Evolutionary conservation across 1,140 invertebrate genomes (phyloP).

Genomic region (Camponotus vicinus): DNA sequence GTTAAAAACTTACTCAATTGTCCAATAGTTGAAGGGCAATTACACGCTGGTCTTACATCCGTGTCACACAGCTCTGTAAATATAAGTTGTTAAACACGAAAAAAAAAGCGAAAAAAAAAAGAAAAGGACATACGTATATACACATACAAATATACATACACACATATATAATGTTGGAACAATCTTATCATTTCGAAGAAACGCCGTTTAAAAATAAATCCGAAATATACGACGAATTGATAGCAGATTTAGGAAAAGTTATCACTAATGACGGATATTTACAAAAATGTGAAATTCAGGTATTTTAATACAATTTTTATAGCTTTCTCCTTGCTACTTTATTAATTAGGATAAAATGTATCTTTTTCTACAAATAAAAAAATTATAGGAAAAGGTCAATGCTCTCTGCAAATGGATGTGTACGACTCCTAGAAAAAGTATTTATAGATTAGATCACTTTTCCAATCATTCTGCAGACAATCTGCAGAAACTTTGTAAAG

Average conservation of each 20-base stretch:
- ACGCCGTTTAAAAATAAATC: slow-evolving; percentile 69
- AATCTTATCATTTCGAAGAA: not conserved
- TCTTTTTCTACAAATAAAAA: slow-evolving; percentile 2
- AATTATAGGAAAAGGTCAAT: slow-evolving; percentile 76
- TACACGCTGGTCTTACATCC: not conserved
- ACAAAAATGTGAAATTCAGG: slow-evolving; percentile 51
- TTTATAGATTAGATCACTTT: slow-evolving; percentile 88
- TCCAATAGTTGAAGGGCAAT: not conserved
- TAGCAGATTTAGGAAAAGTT: slow-evolving; percentile 66
- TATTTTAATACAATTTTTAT: slow-evolving; percentile 37
- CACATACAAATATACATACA: not conserved
- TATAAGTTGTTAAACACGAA: not conserved
- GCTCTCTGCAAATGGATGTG: slow-evolving; percentile 87
- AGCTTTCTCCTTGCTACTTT: not conserved
- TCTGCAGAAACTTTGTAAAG: slow-evolving; percentile 66
- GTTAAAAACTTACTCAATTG: not conserved
- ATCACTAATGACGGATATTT: slow-evolving; percentile 40
- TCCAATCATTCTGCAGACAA: slow-evolving; percentile 69
- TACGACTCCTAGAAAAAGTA: slow-evolving; percentile 87
- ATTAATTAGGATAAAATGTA: not conserved
- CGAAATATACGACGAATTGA: slow-evolving; percentile 68
- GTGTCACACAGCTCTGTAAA: not conserved
- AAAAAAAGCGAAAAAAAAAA: too few species aligned
- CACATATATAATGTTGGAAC: not conserved
- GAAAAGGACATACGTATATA: too few species aligned